A percentile compares a stretch with the other conserved stretches of the same genome.
These are phyloP conservation scores for Dipodomys ordii DNA, from an alignment of 2,113 vertebrate species.

Conservation along the genomic window DNA sequence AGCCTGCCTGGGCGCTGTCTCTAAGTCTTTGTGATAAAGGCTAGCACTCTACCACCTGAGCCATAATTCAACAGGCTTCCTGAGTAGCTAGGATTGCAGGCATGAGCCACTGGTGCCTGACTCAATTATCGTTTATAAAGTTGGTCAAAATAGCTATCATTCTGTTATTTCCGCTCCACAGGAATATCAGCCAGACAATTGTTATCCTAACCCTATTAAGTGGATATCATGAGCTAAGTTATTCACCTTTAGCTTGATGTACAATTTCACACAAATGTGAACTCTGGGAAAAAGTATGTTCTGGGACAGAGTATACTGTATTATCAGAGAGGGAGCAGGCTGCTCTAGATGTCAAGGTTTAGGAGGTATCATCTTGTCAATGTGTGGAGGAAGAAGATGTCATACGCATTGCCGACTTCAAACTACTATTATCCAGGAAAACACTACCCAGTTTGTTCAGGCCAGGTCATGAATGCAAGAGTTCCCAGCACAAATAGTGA, in stretches of 20 bases:
- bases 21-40: too few species aligned
- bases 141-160: not conserved
- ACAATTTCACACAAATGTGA: not conserved
- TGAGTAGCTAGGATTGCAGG: too few species aligned
- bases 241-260: not conserved
- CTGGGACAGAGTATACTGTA: not conserved
- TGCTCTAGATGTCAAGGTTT: not conserved
- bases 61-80: too few species aligned
- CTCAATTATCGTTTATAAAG: not conserved
- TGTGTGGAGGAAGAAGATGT: not conserved
- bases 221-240: not conserved
- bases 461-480: conserved; percentile 20
- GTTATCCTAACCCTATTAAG: not conserved
- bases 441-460: conserved; percentile 36
- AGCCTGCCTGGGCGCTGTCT: too few species aligned
- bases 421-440: conserved; percentile 29
- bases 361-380: not conserved
- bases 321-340: not conserved
- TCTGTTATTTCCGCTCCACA: not conserved
- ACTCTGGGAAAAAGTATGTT: not conserved
- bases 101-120: too few species aligned
- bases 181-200: not conserved
- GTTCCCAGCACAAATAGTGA: conserved; percentile 39
- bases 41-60: too few species aligned
- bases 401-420: not conserved